Conservation (phyloP, 2,113 vertebrate species). For the Alosa alosa region DNA sequence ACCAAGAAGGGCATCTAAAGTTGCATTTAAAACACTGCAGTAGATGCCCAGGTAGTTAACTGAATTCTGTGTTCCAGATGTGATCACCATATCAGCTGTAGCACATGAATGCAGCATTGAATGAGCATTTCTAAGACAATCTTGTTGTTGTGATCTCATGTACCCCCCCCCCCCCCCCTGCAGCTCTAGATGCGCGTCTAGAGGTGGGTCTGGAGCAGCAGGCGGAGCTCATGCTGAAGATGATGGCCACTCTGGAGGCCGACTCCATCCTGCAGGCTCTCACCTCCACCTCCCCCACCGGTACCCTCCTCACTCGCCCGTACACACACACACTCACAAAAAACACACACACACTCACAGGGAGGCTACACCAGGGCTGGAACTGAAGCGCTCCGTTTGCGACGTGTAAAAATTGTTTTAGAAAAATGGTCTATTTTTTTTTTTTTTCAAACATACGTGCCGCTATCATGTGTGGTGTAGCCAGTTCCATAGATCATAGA, state of each 20-base stretch:
- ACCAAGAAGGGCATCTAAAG: neutral
- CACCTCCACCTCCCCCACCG: constrained; percentile 87
- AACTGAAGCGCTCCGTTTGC: too few relatives aligned
- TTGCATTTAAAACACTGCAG: neutral
- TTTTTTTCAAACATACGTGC: too few relatives aligned
- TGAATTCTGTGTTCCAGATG: too few relatives aligned
- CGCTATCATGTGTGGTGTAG: too few relatives aligned
- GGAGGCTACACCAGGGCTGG: too few relatives aligned
- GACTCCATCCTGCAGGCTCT: constrained; percentile 96
- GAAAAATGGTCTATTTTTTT: too few relatives aligned
- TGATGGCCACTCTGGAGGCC: constrained; percentile 98
- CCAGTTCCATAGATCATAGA: too few relatives aligned
- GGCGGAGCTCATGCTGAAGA: constrained; percentile 97
- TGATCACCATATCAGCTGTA: too few relatives aligned
- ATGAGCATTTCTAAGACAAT: too few relatives aligned
- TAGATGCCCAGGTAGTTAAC: too few relatives aligned
- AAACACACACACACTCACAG: neutral
- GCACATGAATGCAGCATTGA: too few relatives aligned
- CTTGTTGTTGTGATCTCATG: neutral
- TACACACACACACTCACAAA: neutral
- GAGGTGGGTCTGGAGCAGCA: constrained; percentile 98
- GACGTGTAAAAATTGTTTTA: too few relatives aligned
- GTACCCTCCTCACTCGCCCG: constrained; percentile 57
- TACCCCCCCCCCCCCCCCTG: neutral
- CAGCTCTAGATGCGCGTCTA: constrained; percentile 93